These are phyloP conservation scores for Amblyraja radiata DNA, from an alignment of 2,797 vertebrate genomes.

Conservation along the genomic window DNA sequence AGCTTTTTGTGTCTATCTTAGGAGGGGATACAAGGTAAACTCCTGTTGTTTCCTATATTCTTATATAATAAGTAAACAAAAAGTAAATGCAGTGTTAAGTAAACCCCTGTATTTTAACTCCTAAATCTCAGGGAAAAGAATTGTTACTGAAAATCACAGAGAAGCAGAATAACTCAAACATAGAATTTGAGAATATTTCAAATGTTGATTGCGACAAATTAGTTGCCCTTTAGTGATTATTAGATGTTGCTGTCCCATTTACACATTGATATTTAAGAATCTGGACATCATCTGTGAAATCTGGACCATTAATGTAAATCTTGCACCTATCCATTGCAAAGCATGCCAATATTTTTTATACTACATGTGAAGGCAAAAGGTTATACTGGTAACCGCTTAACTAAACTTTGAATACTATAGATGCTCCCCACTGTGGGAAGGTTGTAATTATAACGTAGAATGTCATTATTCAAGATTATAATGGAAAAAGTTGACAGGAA, in stretches of 20 bases:
- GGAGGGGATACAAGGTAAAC: too few relatives aligned
- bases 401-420: background rate
- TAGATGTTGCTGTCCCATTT: background rate
- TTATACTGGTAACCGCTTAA: background rate
- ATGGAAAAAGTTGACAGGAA: constrained; percentile 2
- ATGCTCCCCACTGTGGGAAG: background rate
- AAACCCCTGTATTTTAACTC: background rate
- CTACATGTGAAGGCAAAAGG: background rate
- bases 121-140: background rate
- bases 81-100: background rate
- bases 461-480: background rate
- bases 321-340: background rate
- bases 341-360: background rate
- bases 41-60: too few relatives aligned
- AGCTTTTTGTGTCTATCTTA: too few relatives aligned
- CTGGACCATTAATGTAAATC: background rate
- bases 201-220: background rate
- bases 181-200: too few relatives aligned
- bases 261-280: background rate
- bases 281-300: background rate
- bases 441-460: background rate
- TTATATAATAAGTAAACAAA: too few relatives aligned
- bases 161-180: background rate
- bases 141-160: background rate
- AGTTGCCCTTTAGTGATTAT: background rate